These are phyloP conservation scores for Takifugu bimaculatus DNA, from an alignment of 2,113 vertebrate genomes.

Conservation along the genomic window DNA sequence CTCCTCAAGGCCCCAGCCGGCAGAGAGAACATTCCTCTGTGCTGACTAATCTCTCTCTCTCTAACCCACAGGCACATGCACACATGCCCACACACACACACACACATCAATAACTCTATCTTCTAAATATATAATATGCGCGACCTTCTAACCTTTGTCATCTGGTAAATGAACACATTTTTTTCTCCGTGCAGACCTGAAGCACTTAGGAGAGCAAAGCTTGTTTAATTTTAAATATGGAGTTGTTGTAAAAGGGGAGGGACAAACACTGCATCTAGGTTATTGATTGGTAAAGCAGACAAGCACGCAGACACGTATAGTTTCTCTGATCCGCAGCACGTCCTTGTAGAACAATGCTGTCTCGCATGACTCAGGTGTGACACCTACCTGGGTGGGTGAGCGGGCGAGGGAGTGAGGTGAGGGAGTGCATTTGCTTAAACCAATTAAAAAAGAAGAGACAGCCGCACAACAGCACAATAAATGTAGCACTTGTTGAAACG, in stretches of 20 bases:
- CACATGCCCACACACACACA: neutral
- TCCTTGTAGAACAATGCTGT: constrained; percentile 44
- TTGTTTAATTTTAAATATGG: too few species aligned
- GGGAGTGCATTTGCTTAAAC: too few species aligned
- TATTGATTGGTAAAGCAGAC: constrained; percentile 28
- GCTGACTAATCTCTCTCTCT: constrained; percentile 71
- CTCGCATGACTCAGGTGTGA: constrained; percentile 55
- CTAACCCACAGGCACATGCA: constrained; percentile 19
- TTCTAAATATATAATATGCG: neutral
- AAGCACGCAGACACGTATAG: constrained; percentile 57
- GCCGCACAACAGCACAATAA: too few species aligned
- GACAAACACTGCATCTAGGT: constrained; percentile 19
- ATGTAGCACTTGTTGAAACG: too few species aligned
- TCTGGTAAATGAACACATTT: too few species aligned
- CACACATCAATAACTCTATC: neutral
- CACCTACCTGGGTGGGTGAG: neutral
- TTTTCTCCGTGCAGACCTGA: too few species aligned
- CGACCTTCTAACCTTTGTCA: too few species aligned
- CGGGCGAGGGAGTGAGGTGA: too few species aligned
- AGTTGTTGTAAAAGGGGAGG: constrained; percentile 26
- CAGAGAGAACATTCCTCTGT: constrained; percentile 75
- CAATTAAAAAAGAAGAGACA: too few species aligned
- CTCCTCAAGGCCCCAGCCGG: constrained; percentile 65
- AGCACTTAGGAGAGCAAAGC: too few species aligned
- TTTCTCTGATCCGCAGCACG: constrained; percentile 34